Percentiles rank a stretch among this genome's conserved stretches.
These are phyloP conservation scores for Mactromeris polynyma DNA, from an alignment of 2,888 invertebrate genomes.

Conservation along the genomic window DNA sequence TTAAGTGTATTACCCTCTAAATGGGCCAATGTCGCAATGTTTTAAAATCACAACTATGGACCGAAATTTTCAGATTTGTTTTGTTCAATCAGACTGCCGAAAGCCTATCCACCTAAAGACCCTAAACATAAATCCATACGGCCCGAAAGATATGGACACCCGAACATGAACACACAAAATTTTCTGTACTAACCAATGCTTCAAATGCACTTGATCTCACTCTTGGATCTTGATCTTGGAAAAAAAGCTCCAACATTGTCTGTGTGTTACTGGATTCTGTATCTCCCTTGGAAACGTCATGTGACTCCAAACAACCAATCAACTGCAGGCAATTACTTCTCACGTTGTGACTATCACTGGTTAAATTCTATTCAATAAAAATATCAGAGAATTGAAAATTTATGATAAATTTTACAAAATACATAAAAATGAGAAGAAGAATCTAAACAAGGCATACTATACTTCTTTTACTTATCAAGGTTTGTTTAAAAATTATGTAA, in stretches of 20 bases:
- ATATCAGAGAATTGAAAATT: not conserved
- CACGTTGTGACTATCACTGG: conserved; percentile 90
- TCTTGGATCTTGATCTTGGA: conserved; percentile 95
- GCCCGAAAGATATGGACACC: no score
- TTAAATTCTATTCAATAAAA: conserved; percentile 28
- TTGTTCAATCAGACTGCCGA: no score
- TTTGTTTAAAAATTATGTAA: no score
- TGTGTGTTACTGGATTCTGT: conserved; percentile 87
- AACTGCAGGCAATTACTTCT: conserved; percentile 93
- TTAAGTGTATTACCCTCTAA: no score
- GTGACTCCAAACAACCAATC: conserved; percentile 90
- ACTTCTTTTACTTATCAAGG: not conserved
- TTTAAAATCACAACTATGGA: no score
- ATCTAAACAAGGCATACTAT: no score
- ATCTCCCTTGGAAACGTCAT: conserved; percentile 87
- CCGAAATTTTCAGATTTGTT: no score
- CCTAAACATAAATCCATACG: no score
- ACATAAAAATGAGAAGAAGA: no score
- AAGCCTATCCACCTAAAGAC: no score
- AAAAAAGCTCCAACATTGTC: conserved; percentile 94
- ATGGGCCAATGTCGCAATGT: no score
- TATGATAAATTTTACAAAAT: not conserved
- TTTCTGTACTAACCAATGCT: conserved; percentile 92
- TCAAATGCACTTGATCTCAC: conserved; percentile 96
- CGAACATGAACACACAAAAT: no score